These are phyloP conservation scores for Drosophila tani DNA, from an alignment of 1,140 invertebrate genomes.

Conservation along the genomic window DNA sequence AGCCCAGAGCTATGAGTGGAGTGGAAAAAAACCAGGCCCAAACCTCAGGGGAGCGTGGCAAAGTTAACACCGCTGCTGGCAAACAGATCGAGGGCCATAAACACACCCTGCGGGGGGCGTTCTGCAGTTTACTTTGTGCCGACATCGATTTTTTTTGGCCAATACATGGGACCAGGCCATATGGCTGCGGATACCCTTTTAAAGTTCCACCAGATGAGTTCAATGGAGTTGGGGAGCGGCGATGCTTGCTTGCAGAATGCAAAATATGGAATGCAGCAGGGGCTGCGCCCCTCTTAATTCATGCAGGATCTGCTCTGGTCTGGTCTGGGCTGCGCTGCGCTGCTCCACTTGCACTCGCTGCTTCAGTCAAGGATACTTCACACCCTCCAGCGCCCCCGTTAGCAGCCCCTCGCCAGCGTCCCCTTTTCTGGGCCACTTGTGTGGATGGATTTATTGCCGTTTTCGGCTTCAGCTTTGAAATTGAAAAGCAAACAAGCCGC, in stretches of 20 bases:
- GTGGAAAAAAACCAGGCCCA: slow-evolving; percentile 3
- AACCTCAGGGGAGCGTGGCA: slow-evolving; percentile 29
- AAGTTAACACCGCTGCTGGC: slow-evolving; percentile 43
- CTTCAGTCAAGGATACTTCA: slow-evolving; percentile 69
- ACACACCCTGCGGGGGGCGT: slow-evolving; percentile 18
- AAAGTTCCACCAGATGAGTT: slow-evolving; percentile 18
- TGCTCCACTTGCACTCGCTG: slow-evolving; percentile 51
- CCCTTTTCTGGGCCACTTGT: slow-evolving; percentile 44
- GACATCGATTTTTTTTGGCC: slow-evolving; percentile 43
- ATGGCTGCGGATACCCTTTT: slow-evolving; percentile 17
- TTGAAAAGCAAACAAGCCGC: slow-evolving; percentile 83
- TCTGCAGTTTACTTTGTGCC: slow-evolving; percentile 27
- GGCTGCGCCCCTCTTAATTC: slow-evolving; percentile 59
- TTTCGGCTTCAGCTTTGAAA: slow-evolving; percentile 77
- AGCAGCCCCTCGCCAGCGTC: neutral
- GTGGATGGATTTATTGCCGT: slow-evolving; percentile 77
- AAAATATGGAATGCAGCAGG: slow-evolving; percentile 34
- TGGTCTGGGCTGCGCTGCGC: slow-evolving; percentile 2
- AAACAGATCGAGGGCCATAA: slow-evolving; percentile 43
- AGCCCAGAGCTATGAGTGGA: slow-evolving; percentile 19
- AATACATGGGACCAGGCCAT: slow-evolving; percentile 10
- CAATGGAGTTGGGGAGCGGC: slow-evolving; percentile 3
- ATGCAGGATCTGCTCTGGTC: slow-evolving; percentile 41
- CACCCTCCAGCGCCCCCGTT: slow-evolving; percentile 15
- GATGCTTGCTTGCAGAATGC: slow-evolving; percentile 8